A percentile compares a stretch with the other conserved stretches of the same genome.
These are phyloP conservation scores for Tryphoninae sp. DNA, from an alignment of 2,888 invertebrate species.

Conservation along the genomic window DNA sequence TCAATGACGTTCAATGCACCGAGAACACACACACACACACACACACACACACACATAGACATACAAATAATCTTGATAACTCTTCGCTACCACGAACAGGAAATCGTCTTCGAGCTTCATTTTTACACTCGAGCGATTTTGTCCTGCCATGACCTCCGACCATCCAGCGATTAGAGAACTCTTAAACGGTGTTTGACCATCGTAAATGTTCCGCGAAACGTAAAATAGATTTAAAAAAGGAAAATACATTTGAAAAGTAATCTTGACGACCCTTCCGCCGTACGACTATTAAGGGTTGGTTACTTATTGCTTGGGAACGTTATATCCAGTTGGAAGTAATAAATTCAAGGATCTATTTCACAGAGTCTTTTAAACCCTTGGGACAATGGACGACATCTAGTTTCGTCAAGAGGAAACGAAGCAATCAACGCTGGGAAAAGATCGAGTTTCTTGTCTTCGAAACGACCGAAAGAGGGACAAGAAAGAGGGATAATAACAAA, in stretches of 20 bases:
- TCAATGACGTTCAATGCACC: constrained; percentile 22
- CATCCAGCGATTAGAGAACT: constrained; percentile 3
- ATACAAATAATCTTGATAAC: neutral
- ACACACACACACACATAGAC: neutral
- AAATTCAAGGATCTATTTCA: neutral
- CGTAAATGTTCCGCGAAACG: neutral
- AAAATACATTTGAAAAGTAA: too few species aligned
- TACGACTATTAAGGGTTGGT: too few species aligned
- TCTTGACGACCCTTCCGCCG: too few species aligned
- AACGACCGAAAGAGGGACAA: constrained; percentile 52
- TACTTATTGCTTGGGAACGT: neutral
- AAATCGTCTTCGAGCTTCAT: constrained; percentile 43
- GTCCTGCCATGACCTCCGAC: constrained; percentile 34
- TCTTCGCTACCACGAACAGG: constrained; percentile 23
- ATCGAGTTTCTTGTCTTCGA: constrained; percentile 70
- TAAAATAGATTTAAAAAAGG: too few species aligned
- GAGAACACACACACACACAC: neutral
- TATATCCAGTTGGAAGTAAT: constrained; percentile 1
- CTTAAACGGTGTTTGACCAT: neutral
- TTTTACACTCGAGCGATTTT: constrained; percentile 29
- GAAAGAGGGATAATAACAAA: neutral
- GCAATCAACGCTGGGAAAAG: constrained; percentile 2
- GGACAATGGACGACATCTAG: neutral
- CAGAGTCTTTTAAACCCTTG: neutral
- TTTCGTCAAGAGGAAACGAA: neutral